Evolutionary conservation across 2,797 vertebrate genomes (phyloP), one percentile per base, ranked within the genome.

Genomic region (Lepidocolaptes lacrymiger): DNA sequence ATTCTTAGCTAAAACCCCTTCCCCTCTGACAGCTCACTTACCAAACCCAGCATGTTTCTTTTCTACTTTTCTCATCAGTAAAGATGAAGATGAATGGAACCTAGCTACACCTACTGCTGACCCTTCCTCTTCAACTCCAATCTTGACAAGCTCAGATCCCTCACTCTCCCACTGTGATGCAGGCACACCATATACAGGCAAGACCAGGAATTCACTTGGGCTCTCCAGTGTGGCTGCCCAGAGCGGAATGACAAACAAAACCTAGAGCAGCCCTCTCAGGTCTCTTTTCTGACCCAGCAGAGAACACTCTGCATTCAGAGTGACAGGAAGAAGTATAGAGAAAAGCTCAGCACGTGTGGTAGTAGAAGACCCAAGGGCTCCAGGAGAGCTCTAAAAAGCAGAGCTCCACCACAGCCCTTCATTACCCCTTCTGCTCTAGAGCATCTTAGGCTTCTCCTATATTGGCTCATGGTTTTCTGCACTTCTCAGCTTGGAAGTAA

Each of bases 121-220:
- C 73, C 10, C 52, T 76, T 78, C 39, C 74, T 66, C 48, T 62
- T 71, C 36, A 85, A 6, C 26, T 63, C 71, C 49, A 59, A 48
- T 20, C 58, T 14, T 4, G 7, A 37, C 44, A 44, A 82, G 28
- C 44, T 80, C 1, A 0, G 13, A 44, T 63, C 34, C 41, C 51
- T 59, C 0, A 0, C 34, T 26, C 14, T 32, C 5, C 13, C 18
- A 5, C 43, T 23, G 20, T 41, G 55, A 34, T 14, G 16, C 21
- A n/a, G 46, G 19, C 32, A 83, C 69, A 32, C 18, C 48, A 62
- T 36, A 28, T 28, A 49, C 4, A 78, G 27, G 27, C 6, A 73
- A 51, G 20, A 36, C 14, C 2, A 64, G 8, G 24, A 51, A 78
- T 39, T 21, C 68, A 64, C 46, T 36, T 7, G 41, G 41, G 41